A percentile compares a stretch with the other conserved stretches of the same genome.
phyloP scores from a whole-genome alignment of 23 tunicate genomes.

The Oikopleura albicans region DNA sequence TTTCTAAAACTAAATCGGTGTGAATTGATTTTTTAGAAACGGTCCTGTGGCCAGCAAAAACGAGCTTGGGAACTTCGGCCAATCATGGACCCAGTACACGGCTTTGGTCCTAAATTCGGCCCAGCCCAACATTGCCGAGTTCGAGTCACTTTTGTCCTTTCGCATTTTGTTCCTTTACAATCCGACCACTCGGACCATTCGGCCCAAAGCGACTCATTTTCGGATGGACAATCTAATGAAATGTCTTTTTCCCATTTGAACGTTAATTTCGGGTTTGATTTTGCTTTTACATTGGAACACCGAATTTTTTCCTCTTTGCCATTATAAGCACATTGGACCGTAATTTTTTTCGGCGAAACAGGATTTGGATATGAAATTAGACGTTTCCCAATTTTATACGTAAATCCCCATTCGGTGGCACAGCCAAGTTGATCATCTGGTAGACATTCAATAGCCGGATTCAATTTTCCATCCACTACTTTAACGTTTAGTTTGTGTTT shows the following conservation, averaged over 20 bases:
- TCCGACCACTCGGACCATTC: neutral
- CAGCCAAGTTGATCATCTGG: neutral
- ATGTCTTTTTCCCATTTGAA: neutral
- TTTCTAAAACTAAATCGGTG: no score
- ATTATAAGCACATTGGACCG: neutral
- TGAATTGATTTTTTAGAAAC: no score
- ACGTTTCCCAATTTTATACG: neutral
- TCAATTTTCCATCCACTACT: neutral
- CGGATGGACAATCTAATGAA: neutral
- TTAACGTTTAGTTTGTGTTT: neutral
- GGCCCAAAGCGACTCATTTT: neutral
- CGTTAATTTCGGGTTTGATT: neutral
- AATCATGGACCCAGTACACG: no score
- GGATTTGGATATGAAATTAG: neutral
- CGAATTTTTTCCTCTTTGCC: neutral
- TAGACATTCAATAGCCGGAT: neutral
- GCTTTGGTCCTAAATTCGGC: neutral
- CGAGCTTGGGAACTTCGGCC: no score
- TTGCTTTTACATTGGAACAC: neutral
- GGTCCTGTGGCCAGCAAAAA: no score
- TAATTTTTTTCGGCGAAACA: neutral
- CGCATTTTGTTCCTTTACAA: neutral
- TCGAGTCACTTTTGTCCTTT: neutral
- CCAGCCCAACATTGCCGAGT: neutral
- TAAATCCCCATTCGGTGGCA: neutral